phyloP scores from a whole-genome alignment of 2,888 invertebrate species.

The Callyntrura sp. region DNA sequence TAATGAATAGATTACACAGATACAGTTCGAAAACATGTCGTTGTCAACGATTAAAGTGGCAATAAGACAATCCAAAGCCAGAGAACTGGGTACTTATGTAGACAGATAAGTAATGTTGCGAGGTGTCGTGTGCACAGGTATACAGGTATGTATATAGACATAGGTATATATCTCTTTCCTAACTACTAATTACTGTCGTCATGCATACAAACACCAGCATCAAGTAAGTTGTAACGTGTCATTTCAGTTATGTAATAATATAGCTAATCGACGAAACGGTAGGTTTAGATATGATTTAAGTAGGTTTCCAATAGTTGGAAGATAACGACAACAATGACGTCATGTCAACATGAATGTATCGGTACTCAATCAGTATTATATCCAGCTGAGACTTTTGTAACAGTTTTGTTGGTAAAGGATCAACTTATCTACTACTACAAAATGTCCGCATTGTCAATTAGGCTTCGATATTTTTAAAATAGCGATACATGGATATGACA shows the following conservation, averaged over 20 bases:
- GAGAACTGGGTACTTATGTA: slow-evolving; percentile 3
- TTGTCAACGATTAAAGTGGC: slow-evolving; percentile 43
- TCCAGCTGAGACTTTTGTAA: not conserved
- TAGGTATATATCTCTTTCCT: slow-evolving; percentile 22
- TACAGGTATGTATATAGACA: not conserved
- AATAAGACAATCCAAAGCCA: slow-evolving; percentile 28
- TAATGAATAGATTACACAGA: slow-evolving; percentile 43
- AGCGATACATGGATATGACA: slow-evolving; percentile 20
- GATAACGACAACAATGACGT: not conserved
- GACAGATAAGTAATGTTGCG: not conserved
- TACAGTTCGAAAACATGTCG: slow-evolving; percentile 50
- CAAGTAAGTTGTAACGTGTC: not conserved
- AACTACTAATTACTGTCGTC: slow-evolving; percentile 1
- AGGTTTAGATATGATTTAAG: slow-evolving; percentile 22
- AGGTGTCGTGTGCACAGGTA: no score
- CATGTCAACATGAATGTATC: slow-evolving; percentile 5
- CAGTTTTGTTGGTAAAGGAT: not conserved
- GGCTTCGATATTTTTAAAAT: slow-evolving; percentile 2
- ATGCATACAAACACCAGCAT: slow-evolving; percentile 3
- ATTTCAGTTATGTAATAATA: not conserved
- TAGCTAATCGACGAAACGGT: slow-evolving; percentile 20
- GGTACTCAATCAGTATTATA: not conserved
- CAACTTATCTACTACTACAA: not conserved
- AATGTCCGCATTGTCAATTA: not conserved
- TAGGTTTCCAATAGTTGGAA: not conserved